Conservation (phyloP, 2,888 invertebrate genomes). For the Phalangium opilio region DNA sequence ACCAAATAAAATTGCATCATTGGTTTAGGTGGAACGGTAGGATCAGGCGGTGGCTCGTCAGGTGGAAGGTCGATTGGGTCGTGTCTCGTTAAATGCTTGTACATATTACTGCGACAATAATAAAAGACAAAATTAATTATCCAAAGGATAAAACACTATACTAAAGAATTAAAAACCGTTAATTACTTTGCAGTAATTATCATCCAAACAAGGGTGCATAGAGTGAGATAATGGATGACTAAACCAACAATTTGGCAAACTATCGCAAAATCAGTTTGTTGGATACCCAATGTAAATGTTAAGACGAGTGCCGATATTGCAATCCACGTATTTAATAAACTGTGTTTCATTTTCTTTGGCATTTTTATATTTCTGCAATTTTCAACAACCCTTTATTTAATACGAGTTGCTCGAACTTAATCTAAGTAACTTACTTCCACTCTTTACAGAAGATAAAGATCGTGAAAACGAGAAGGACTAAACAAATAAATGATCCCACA, state of each 20-base stretch:
- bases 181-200: conserved; percentile 52
- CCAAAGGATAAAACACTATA: too few relatives aligned
- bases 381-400: too few relatives aligned
- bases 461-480: conserved; percentile 42
- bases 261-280: conserved; percentile 63
- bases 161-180: conserved; percentile 6
- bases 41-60: conserved; percentile 55
- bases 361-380: conserved; percentile 53
- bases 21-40: conserved; percentile 52
- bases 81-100: conserved; percentile 43
- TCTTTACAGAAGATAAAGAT: too few relatives aligned
- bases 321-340: conserved; percentile 70
- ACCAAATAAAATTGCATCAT: conserved; percentile 72
- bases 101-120: conserved; percentile 52
- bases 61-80: conserved; percentile 25
- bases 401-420: too few relatives aligned
- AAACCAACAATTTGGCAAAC: conserved; percentile 64
- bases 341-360: conserved; percentile 71
- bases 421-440: too few relatives aligned
- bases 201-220: conserved; percentile 77
- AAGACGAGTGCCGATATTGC: conserved; percentile 57
- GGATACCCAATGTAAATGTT: conserved; percentile 50
- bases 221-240: conserved; percentile 64
- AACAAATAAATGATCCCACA: conserved; percentile 58
- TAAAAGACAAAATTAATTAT: conserved; percentile 3